A percentile compares a stretch with the other conserved stretches of the same genome.
Evolutionary conservation across 2,888 invertebrate species (phyloP).

Genomic region (Cetonia aurata): DNA sequence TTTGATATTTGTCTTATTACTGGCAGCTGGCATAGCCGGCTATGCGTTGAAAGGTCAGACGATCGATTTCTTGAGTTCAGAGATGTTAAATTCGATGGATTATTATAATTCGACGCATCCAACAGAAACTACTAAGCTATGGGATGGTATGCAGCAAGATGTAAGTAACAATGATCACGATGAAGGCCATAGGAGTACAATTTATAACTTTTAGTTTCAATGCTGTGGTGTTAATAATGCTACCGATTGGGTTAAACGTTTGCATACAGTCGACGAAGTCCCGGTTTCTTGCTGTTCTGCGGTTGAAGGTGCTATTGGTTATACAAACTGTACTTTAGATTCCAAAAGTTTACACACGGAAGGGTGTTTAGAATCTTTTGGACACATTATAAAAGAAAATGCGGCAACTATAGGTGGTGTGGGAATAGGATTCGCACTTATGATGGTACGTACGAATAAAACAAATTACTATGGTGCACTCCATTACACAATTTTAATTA

Average conservation of each 20-base stretch:
- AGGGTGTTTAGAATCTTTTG: conserved; percentile 77
- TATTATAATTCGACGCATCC: conserved; percentile 71
- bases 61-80: conserved; percentile 72
- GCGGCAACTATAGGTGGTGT: conserved; percentile 84
- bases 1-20: conserved; percentile 86
- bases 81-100: conserved; percentile 76
- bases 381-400: conserved; percentile 76
- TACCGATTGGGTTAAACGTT: conserved; percentile 71
- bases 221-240: conserved; percentile 80
- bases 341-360: conserved; percentile 65
- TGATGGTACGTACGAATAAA: conserved; percentile 81
- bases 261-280: conserved; percentile 61
- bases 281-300: conserved; percentile 77
- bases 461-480: neutral
- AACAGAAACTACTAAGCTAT: conserved; percentile 74
- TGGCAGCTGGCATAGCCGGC: conserved; percentile 86
- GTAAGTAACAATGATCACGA: conserved; percentile 69
- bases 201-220: conserved; percentile 69
- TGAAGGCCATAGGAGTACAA: neutral
- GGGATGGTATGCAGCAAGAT: conserved; percentile 86
- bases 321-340: conserved; percentile 59
- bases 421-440: conserved; percentile 84
- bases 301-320: conserved; percentile 67
- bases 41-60: conserved; percentile 81
- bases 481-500: neutral